A percentile compares a stretch with the other conserved stretches of the same genome.
Evolutionary conservation across 2,888 invertebrate genomes (phyloP).

Genomic region (Oxytorus armatus): DNA sequence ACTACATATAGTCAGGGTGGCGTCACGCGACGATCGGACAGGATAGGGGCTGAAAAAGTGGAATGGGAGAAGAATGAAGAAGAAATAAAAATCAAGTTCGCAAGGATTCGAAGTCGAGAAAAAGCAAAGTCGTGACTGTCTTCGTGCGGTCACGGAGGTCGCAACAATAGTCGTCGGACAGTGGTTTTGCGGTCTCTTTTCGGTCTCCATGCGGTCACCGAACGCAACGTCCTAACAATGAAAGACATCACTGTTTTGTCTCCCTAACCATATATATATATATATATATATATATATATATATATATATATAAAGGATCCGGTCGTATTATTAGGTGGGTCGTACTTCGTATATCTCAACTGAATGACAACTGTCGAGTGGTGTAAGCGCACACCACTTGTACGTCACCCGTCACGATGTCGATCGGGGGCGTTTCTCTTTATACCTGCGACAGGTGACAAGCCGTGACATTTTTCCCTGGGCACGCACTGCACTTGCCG

Average conservation of each 20-base stretch:
- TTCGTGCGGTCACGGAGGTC: conserved; percentile 48
- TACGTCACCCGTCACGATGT: conserved; percentile 28
- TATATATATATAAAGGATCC: neutral
- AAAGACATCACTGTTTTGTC: conserved; percentile 42
- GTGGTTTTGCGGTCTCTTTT: conserved; percentile 65
- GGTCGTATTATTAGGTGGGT: conserved; percentile 68
- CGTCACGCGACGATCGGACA: conserved; percentile 58
- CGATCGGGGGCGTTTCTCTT: conserved; percentile 55
- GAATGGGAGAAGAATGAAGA: conserved; percentile 10
- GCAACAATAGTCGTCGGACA: conserved; percentile 58
- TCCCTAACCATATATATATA: conserved; percentile 23
- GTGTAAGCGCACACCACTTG: conserved; percentile 39
- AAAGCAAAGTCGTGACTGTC: conserved; percentile 31
- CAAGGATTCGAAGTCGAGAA: conserved; percentile 58
- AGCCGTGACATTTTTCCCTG: conserved; percentile 68
- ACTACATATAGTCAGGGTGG: conserved; percentile 10
- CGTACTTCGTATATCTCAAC: conserved; percentile 51
- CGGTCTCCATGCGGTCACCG: conserved; percentile 50
- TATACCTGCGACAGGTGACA: conserved; percentile 73
- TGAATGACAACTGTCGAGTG: conserved; percentile 43
- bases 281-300: conserved; percentile 1
- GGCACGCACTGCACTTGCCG: conserved; percentile 52
- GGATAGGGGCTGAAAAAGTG: too few species aligned
- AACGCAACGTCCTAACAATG: conserved; percentile 70
- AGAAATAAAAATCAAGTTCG: conserved; percentile 28